A percentile compares a stretch with the other conserved stretches of the same genome.
phyloP scores from a whole-genome alignment of 2,888 invertebrate species.

The Sminthurides aquaticus region DNA sequence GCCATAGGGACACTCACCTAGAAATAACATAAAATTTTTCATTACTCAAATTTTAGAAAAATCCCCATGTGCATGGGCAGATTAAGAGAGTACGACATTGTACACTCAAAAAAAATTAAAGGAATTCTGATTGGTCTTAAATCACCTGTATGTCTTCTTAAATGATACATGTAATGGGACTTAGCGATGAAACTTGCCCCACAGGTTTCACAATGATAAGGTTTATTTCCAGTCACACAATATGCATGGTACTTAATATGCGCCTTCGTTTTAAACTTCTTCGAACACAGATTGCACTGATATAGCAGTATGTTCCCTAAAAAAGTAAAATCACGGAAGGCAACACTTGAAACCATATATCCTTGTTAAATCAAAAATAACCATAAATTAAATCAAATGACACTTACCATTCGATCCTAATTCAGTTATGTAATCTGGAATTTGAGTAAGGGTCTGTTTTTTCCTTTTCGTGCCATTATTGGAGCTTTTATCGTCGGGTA shows the following conservation, averaged over 20 bases:
- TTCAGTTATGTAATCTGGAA: constrained; percentile 41
- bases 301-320: constrained; percentile 54
- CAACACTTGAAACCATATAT: too few relatives aligned
- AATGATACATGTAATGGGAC: constrained; percentile 66
- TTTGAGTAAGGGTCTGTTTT: constrained; percentile 38
- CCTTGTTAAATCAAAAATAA: too few relatives aligned
- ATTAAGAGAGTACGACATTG: too few relatives aligned
- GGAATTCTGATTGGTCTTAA: constrained; percentile 45
- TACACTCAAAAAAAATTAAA: too few relatives aligned
- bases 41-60: too few relatives aligned
- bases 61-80: too few relatives aligned
- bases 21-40: not conserved
- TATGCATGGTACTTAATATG: constrained; percentile 44
- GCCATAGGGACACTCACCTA: constrained; percentile 51
- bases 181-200: constrained; percentile 60
- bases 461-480: constrained; percentile 35
- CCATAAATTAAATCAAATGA: not conserved
- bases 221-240: constrained; percentile 46
- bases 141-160: constrained; percentile 59
- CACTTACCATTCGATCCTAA: constrained; percentile 27
- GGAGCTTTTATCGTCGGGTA: constrained; percentile 15
- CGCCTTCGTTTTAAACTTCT: constrained; percentile 58
- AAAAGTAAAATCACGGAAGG: too few relatives aligned
- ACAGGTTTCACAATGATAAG: constrained; percentile 52
- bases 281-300: constrained; percentile 61